Conservation (phyloP, 2,797 vertebrate species). For the Labeo calbasu region DNA sequence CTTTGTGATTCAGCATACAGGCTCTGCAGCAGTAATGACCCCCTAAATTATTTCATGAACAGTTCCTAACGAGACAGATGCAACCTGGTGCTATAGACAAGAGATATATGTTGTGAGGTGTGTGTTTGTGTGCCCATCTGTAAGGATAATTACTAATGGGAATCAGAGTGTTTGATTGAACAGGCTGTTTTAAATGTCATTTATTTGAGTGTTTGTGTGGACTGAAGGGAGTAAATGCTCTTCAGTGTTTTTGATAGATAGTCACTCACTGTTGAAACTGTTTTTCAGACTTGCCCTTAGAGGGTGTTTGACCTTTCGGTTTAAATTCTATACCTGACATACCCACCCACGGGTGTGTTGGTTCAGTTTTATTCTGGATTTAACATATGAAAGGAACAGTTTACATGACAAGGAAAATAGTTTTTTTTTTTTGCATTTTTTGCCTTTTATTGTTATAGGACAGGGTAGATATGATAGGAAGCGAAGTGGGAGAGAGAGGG, state of each 20-base stretch:
- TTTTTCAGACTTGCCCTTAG: slow-evolving; percentile 3
- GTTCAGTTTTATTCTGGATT: background rate
- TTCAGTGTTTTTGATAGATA: slow-evolving; percentile 27
- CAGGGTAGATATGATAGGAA: background rate
- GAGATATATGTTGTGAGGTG: background rate
- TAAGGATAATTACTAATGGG: slow-evolving; percentile 14
- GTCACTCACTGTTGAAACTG: slow-evolving; percentile 15
- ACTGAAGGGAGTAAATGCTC: background rate
- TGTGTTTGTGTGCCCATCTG: slow-evolving; percentile 1
- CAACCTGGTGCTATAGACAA: slow-evolving; percentile 7
- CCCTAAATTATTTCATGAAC: slow-evolving; percentile 23
- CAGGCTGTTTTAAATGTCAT: background rate
- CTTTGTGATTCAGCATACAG: slow-evolving; percentile 34
- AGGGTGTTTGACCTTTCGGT: background rate
- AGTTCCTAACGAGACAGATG: slow-evolving; percentile 9
- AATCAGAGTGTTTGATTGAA: background rate
- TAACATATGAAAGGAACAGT: background rate
- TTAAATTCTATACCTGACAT: background rate
- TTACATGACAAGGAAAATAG: background rate
- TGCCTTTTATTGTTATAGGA: too few relatives aligned
- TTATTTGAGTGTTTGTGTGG: background rate
- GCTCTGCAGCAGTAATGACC: slow-evolving; percentile 22
- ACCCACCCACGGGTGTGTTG: background rate
- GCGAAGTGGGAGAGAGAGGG: too few relatives aligned
- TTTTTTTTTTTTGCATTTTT: too few relatives aligned